Percentiles rank a stretch among this genome's conserved stretches.
Conservation (phyloP, 2,113 vertebrate species). For the Crocuta crocuta region DNA sequence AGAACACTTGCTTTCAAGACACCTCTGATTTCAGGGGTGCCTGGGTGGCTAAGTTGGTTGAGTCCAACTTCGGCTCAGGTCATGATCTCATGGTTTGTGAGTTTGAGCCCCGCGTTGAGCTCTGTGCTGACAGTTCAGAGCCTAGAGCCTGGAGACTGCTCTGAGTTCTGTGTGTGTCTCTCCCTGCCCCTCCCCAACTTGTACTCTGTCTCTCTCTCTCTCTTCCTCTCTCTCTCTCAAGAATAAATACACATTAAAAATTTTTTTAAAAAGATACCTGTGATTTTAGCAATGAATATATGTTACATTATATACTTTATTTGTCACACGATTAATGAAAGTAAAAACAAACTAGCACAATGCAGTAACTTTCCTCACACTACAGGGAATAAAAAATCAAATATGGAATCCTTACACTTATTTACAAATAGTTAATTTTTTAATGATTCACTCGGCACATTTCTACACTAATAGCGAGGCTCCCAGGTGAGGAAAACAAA, state of each 20-base stretch:
- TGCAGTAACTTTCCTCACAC: not conserved
- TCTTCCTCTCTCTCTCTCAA: no score
- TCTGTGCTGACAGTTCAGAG: no score
- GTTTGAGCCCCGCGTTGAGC: no score
- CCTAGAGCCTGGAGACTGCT: no score
- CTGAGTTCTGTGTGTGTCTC: no score
- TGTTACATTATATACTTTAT: not conserved
- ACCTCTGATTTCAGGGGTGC: no score
- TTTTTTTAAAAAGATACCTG: not conserved
- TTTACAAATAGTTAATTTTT: not conserved
- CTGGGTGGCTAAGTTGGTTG: no score
- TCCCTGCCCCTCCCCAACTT: no score
- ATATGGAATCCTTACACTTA: not conserved
- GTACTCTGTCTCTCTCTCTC: no score
- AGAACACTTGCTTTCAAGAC: not conserved
- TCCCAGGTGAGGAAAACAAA: not conserved
- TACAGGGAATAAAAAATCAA: not conserved
- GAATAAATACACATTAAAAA: no score
- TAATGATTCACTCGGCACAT: not conserved
- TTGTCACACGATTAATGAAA: not conserved
- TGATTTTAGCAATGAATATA: not conserved
- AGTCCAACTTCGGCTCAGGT: no score
- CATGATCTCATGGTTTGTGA: no score
- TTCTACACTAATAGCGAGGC: not conserved
- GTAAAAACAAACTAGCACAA: not conserved